Base-by-base conservation (phyloP, 2,888 invertebrate species). In the Ephialtes manifestator region DNA sequence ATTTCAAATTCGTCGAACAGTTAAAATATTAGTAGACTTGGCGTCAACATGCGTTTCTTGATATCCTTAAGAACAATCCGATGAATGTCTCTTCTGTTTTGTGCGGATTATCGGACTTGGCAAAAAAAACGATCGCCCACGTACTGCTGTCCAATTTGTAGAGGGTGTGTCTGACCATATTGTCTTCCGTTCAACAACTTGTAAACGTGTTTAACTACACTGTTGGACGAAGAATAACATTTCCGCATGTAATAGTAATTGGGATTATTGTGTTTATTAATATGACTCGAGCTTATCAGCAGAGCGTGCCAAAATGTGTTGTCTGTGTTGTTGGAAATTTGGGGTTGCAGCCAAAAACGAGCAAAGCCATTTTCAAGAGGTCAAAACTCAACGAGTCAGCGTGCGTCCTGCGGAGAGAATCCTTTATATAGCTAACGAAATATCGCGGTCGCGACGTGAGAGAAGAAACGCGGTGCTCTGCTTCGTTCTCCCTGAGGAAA, bases 321-420 rank as follows among this genome's bases (percentile, higher is more conserved):
- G 60, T 13, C 18, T 18, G 8, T n/a, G 43, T 18, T 18, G 39
- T 20, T 39, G 10, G 35, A 65, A 71, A 76, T 65, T 75, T 28
- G 53, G 75, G 65, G 76, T 31, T 60, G 43, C 28, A 48, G 75
- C 79, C 63, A 71, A 78, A 65, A 68, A 51, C 35, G 51, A 72
- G 67, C 39, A 53, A 67, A n/a, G 10, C 11, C 4, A 39, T 39
- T 79, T 67, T 46, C 65, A 46, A 58, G 78, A 53, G 78, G 68
- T 83, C 74, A 79, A 79, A 83, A 83, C 68, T 83, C 78, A 74
- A 78, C 81, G 81, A 81, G 67, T 81, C 81, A 81, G 67, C 80
- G 67, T 72, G 78, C 55, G 18, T 81, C 76, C 46, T 65, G 63
- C 63, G 5, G 39, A 55, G 71, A 55, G 63, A 71, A 65, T 71